Base-by-base conservation (phyloP, 30 jellyfish, hydroid and myxozoan species). In the Aurelia aurita complex sp. Pacific region DNA sequence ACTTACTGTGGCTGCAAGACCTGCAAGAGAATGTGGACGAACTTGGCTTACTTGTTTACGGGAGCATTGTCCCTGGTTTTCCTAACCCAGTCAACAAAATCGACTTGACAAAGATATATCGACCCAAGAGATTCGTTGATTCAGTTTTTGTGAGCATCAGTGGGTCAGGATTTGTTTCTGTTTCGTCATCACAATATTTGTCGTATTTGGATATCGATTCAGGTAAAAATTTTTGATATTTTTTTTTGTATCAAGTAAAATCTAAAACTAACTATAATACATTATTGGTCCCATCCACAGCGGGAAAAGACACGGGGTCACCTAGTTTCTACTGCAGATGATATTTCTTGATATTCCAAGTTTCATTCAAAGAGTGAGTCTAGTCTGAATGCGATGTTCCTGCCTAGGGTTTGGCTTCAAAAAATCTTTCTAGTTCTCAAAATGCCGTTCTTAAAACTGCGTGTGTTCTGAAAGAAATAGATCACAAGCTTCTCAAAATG, bases 51-150 rank as follows among this genome's bases (percentile, higher is more conserved):
- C 89, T 92, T 38, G 89, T 88, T 33, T 92, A 87, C 75, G 98
- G 97, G 10, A 87, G 98, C 93, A 82, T 92, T 43, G 81, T 92
- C 10, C 97, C 98, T 46, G 88, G 91, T n/a, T 92, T 92, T 71
- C 96, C 98, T 10, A 87, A 85, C 83, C 92, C 96, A 16, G 51
- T 92, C 34, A 23, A 64, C 40, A 68, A 69, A 65, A 78, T 92
- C 29, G 92, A 87, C 67, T 52, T 42, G 65, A 40, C 92, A 51
- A 69, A 77, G 62, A 88, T 82, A 18, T 69, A 81, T 64, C 79
- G 96, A 43, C 86, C 89, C 29, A 75, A 77, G 77, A 80, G 71
- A 65, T 79, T 64, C 55, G 61, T 87, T 9, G 96, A 92, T n/a
- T 79, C 87, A 18, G 69, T 87, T 14, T 79, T 66, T 19, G 72